Conservation (phyloP, 2,888 invertebrate species). For the Linnaemya tessellans region DNA sequence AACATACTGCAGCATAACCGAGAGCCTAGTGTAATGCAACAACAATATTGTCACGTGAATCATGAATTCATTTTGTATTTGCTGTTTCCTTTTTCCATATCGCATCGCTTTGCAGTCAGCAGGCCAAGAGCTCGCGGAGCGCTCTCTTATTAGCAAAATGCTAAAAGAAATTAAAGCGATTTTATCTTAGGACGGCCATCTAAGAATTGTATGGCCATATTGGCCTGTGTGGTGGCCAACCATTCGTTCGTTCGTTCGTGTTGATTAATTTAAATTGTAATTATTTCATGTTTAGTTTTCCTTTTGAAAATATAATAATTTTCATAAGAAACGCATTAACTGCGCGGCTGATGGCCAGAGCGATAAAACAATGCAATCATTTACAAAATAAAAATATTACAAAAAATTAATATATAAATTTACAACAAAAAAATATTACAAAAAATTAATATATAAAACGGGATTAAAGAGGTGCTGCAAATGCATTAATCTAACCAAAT, state of each 20-base stretch:
- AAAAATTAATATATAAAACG: too few relatives aligned
- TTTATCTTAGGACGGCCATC: conserved; percentile 65
- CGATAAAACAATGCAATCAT: neutral
- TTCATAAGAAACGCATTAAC: conserved; percentile 74
- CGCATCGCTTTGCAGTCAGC: conserved; percentile 22
- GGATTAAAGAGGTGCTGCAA: too few relatives aligned
- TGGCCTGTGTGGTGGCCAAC: conserved; percentile 35
- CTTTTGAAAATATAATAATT: conserved; percentile 65
- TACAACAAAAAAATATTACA: too few relatives aligned
- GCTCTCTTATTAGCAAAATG: conserved; percentile 34
- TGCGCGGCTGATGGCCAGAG: conserved; percentile 29
- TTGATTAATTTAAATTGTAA: conserved; percentile 80
- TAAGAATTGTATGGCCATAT: conserved; percentile 34
- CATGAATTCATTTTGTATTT: conserved; percentile 16
- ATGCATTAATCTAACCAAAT: too few relatives aligned
- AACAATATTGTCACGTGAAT: conserved; percentile 63
- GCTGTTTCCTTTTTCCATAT: neutral
- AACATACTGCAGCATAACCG: conserved; percentile 33
- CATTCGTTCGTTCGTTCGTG: conserved; percentile 68
- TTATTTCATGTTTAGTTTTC: conserved; percentile 75
- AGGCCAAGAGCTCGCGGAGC: conserved; percentile 15
- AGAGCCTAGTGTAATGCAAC: neutral
- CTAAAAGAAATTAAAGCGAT: conserved; percentile 12
- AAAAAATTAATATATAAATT: too few relatives aligned
- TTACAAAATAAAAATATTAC: neutral